phyloP scores from a whole-genome alignment of 2,113 vertebrate genomes.

The Psephotus haematonotus region DNA sequence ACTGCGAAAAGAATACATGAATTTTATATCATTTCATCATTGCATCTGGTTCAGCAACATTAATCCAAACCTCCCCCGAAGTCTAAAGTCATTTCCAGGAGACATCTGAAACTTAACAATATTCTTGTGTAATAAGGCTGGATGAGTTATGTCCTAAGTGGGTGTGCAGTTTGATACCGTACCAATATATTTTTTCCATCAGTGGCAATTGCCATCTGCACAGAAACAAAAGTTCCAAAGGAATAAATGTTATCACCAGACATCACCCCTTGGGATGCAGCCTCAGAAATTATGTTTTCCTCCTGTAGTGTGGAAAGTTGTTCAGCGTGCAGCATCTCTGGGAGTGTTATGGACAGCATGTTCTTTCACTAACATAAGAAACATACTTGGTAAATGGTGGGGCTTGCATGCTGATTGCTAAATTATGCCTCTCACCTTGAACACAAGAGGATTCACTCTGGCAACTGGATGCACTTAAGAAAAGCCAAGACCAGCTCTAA shows the following conservation, averaged over 20 bases:
- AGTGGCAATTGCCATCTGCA: constrained; percentile 29
- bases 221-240: constrained; percentile 20
- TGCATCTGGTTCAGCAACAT: neutral
- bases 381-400: neutral
- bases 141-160: neutral
- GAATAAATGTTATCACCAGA: constrained; percentile 55
- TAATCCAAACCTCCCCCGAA: neutral
- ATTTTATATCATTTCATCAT: neutral
- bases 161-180: neutral
- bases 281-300: constrained; percentile 16
- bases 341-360: neutral
- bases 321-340: neutral
- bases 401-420: neutral
- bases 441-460: neutral
- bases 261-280: neutral
- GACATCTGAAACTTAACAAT: neutral
- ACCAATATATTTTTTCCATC: constrained; percentile 9
- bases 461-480: neutral
- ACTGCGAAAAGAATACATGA: neutral
- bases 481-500: neutral
- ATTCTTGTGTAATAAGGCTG: neutral
- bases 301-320: constrained; percentile 6
- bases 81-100: neutral
- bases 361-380: neutral
- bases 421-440: neutral